Evolutionary conservation across 1,140 invertebrate genomes (phyloP).

Genomic region (Trissolcus basalis): DNA sequence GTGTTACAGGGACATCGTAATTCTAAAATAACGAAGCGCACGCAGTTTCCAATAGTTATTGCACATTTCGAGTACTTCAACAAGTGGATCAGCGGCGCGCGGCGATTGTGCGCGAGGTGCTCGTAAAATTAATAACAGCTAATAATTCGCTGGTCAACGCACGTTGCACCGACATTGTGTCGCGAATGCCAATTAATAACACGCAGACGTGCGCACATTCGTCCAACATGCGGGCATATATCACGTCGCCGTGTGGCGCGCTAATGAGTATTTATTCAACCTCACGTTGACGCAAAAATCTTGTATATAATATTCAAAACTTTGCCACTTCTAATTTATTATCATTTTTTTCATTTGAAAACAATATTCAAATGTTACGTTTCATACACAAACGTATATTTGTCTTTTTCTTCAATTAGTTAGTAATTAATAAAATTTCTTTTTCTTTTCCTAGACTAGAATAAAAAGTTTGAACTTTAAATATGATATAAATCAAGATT

Average conservation of each 20-base stretch:
- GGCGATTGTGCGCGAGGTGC: constrained; percentile 21
- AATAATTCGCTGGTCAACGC: constrained; percentile 46
- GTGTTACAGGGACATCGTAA: constrained; percentile 47
- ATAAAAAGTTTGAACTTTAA: too few species aligned
- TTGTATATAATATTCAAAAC: too few species aligned
- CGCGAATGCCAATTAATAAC: constrained; percentile 42
- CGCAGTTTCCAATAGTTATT: constrained; percentile 35
- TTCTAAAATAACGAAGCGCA: constrained; percentile 36
- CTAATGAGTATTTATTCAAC: constrained; percentile 44
- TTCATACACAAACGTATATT: too few species aligned
- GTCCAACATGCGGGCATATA: constrained; percentile 29
- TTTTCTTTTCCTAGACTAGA: too few species aligned
- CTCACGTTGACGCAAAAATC: background rate
- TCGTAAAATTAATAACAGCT: constrained; percentile 57
- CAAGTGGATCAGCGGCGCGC: constrained; percentile 47
- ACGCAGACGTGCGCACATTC: constrained; percentile 32
- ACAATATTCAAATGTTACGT: too few species aligned
- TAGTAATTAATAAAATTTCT: too few species aligned
- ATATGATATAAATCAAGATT: too few species aligned
- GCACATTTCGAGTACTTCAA: constrained; percentile 44
- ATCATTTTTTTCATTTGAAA: too few species aligned
- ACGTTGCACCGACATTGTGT: constrained; percentile 49
- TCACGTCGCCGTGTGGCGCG: constrained; percentile 21
- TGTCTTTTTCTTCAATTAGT: too few species aligned
- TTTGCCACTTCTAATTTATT: too few species aligned